A percentile compares a stretch with the other conserved stretches of the same genome.
These are phyloP conservation scores for Wiebesia pumilae DNA, from an alignment of 1,140 invertebrate species.

Conservation along the genomic window DNA sequence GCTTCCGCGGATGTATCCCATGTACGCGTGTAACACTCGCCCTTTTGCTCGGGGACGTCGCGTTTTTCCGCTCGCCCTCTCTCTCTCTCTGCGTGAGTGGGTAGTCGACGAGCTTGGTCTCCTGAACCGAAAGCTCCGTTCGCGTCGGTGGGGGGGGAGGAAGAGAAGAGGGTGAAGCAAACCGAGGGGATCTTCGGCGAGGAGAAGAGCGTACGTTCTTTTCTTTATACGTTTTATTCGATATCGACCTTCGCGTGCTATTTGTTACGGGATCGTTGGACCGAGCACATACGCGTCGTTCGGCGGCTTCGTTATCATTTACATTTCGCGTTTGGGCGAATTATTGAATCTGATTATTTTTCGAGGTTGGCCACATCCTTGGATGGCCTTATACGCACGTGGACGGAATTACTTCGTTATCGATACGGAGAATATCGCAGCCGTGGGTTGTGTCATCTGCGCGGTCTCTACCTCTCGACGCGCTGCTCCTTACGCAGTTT, in stretches of 20 bases:
- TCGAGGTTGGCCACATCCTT: too few relatives aligned
- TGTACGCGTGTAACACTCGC: conserved; percentile 48
- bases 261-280: conserved; percentile 28
- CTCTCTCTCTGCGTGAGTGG: conserved; percentile 18
- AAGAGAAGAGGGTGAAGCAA: neutral
- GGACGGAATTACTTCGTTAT: too few relatives aligned
- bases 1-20: conserved; percentile 55
- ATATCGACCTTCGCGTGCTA: conserved; percentile 5
- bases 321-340: conserved; percentile 22
- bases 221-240: conserved; percentile 41
- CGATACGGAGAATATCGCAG: too few relatives aligned
- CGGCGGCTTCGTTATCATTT: conserved; percentile 15
- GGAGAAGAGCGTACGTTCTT: neutral
- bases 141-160: neutral
- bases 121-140: neutral
- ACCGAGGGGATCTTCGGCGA: neutral
- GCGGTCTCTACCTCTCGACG: too few relatives aligned
- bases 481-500: too few relatives aligned
- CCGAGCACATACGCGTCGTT: neutral
- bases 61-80: conserved; percentile 45
- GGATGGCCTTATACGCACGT: too few relatives aligned
- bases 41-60: conserved; percentile 11
- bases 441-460: too few relatives aligned
- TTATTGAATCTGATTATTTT: neutral
- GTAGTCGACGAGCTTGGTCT: neutral